phyloP scores from a whole-genome alignment of 2,113 vertebrate species.

The Rostratula benghalensis region DNA sequence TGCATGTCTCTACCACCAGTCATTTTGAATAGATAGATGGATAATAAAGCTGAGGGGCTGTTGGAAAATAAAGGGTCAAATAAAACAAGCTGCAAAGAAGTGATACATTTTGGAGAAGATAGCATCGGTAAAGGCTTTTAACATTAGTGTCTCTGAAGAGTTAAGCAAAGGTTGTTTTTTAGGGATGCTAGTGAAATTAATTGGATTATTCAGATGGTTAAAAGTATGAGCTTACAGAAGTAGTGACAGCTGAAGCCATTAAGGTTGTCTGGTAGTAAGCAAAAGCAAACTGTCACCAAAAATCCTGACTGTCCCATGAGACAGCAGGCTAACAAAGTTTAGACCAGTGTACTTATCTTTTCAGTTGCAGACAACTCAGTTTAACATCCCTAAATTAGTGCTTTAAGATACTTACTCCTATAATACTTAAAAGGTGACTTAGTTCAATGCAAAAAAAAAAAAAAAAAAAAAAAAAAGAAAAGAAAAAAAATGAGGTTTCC shows the following conservation, averaged over 20 bases:
- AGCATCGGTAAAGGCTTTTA: background rate
- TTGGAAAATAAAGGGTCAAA: background rate
- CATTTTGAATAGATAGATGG: background rate
- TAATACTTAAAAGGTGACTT: background rate
- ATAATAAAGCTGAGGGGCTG: background rate
- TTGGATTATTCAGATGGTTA: background rate
- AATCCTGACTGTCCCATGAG: background rate
- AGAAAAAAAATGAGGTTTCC: background rate
- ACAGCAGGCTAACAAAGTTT: background rate
- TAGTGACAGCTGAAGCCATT: slow-evolving; percentile 2
- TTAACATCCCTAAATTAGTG: background rate
- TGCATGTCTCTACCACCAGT: background rate
- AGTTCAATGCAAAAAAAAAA: background rate
- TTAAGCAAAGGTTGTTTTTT: background rate
- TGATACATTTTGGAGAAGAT: background rate
- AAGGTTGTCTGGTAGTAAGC: background rate
- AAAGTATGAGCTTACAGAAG: background rate
- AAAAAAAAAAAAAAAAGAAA: background rate
- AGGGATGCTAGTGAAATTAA: background rate
- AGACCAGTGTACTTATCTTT: background rate
- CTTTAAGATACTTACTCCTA: background rate
- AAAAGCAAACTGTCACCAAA: background rate
- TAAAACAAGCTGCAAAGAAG: background rate
- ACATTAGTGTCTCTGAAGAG: background rate
- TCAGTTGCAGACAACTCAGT: background rate